These are phyloP conservation scores for Nyleta sp. DNA, from an alignment of 2,888 invertebrate genomes.

Conservation along the genomic window DNA sequence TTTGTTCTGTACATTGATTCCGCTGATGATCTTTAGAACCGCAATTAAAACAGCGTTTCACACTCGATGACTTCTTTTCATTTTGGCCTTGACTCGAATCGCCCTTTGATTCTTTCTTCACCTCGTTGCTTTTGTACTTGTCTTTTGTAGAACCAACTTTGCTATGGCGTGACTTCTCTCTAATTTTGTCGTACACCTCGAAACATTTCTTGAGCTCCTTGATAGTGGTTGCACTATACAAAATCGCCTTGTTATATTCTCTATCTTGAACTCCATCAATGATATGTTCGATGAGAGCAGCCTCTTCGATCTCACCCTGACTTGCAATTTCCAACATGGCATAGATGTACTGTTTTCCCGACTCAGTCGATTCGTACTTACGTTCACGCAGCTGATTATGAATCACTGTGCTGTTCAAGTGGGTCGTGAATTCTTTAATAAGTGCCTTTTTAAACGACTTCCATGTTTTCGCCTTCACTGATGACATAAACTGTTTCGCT, in stretches of 20 bases:
- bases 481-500: constrained; percentile 55
- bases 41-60: constrained; percentile 59
- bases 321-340: constrained; percentile 65
- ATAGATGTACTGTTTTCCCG: constrained; percentile 60
- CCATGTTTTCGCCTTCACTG: constrained; percentile 55
- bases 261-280: constrained; percentile 63
- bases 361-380: constrained; percentile 48
- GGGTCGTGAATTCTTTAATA: constrained; percentile 54
- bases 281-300: constrained; percentile 65
- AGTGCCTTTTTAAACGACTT: constrained; percentile 41
- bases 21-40: constrained; percentile 42
- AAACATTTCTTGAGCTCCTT: constrained; percentile 53
- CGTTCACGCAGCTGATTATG: constrained; percentile 53
- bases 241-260: constrained; percentile 56
- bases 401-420: constrained; percentile 58
- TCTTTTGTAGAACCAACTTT: not conserved
- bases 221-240: constrained; percentile 49
- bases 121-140: not conserved
- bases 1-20: constrained; percentile 34
- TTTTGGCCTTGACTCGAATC: not conserved
- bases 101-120: not conserved
- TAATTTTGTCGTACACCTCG: constrained; percentile 52
- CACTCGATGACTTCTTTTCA: not conserved
- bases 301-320: constrained; percentile 62
- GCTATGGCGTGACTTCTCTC: not conserved